Evolutionary conservation across 1,140 invertebrate species (phyloP).

Genomic region (Kradibia gibbosae): DNA sequence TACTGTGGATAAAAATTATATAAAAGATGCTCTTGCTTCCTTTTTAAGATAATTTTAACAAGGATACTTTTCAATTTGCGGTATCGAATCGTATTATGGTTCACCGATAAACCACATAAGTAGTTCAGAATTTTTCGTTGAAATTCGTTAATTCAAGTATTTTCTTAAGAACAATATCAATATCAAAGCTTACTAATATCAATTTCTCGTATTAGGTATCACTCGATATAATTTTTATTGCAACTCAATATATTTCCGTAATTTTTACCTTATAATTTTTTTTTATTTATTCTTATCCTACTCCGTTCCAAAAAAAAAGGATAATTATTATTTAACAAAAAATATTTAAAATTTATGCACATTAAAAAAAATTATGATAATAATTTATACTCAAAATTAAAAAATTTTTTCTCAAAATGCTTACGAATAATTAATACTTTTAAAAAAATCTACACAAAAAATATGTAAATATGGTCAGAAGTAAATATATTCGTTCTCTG

Average conservation of each 20-base stretch:
- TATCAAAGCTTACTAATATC: constrained; percentile 5
- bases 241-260: background rate
- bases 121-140: background rate
- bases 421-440: background rate
- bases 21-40: background rate
- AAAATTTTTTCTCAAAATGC: background rate
- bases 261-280: too few species aligned
- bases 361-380: background rate
- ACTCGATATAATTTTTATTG: background rate
- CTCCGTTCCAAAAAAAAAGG: background rate
- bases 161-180: constrained; percentile 10
- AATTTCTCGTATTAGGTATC: constrained; percentile 7
- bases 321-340: background rate
- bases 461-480: background rate
- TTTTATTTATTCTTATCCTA: background rate
- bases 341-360: background rate
- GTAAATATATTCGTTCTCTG: background rate
- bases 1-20: background rate
- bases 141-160: constrained; percentile 22
- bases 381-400: background rate
- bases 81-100: background rate
- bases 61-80: background rate
- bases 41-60: constrained; percentile 20
- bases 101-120: background rate
- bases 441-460: background rate